Evolutionary conservation across 2,113 vertebrate species (phyloP).

Genomic region (Actinemys pallida): DNA sequence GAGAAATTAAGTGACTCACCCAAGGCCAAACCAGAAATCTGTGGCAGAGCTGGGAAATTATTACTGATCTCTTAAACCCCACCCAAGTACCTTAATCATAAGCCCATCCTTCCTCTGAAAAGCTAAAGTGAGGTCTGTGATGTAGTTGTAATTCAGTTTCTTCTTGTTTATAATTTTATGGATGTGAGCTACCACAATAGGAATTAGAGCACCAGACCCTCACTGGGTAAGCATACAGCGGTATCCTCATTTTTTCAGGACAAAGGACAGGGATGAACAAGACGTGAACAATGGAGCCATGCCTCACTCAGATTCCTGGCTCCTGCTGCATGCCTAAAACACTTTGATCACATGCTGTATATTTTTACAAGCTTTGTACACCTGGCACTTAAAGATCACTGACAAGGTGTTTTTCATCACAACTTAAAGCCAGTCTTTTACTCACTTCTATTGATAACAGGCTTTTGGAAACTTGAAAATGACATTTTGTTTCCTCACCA

Average conservation of each 20-base stretch:
- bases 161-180: not conserved
- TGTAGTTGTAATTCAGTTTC: not conserved
- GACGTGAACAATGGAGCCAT: not conserved
- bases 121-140: not conserved
- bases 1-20: accelerated
- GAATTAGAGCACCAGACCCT: not conserved
- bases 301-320: not conserved
- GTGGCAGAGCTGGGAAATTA: not conserved
- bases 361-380: not conserved
- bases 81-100: not conserved
- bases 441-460: not conserved
- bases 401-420: not conserved
- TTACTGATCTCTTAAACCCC: not conserved
- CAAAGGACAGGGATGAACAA: not conserved
- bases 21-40: not conserved
- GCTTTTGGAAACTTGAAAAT: not conserved
- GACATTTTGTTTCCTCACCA: not conserved
- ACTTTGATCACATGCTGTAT: not conserved
- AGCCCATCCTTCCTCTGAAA: not conserved
- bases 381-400: not conserved
- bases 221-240: not conserved
- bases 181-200: not conserved
- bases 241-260: not conserved
- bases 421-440: not conserved
- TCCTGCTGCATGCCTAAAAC: not conserved